A percentile compares a stretch with the other conserved stretches of the same genome.
These are phyloP conservation scores for Aphaenogaster ashmeadi DNA, from an alignment of 1,140 invertebrate species.

Conservation along the genomic window DNA sequence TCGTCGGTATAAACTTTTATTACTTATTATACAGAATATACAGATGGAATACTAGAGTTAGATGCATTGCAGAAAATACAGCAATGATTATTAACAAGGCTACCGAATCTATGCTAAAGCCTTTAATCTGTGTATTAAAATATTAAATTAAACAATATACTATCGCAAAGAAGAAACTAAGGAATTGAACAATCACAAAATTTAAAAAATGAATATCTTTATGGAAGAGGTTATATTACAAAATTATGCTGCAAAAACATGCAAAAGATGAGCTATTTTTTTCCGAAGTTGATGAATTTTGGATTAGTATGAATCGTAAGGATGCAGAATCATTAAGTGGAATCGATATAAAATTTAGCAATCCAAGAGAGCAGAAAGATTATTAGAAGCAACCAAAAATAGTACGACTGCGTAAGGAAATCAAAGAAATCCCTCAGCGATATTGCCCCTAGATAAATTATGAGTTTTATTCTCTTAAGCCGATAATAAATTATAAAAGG, in stretches of 20 bases:
- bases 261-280: not conserved
- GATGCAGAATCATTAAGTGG: not conserved
- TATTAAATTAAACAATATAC: constrained; percentile 10
- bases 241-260: not conserved
- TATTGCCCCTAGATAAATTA: not conserved
- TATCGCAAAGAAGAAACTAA: not conserved
- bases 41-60: constrained; percentile 42
- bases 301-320: not conserved
- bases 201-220: not conserved
- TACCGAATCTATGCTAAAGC: not conserved
- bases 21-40: constrained; percentile 57
- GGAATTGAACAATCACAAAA: not conserved
- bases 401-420: constrained; percentile 27
- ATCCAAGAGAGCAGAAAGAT: constrained; percentile 57
- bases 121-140: constrained; percentile 21
- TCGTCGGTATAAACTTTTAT: constrained; percentile 63
- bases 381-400: constrained; percentile 49
- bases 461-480: constrained; percentile 42
- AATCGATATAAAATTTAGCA: constrained; percentile 53
- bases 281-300: not conserved
- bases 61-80: constrained; percentile 37
- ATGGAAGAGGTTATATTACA: constrained; percentile 44
- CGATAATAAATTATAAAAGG: constrained; percentile 63
- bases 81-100: not conserved
- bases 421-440: constrained; percentile 22